Percentiles rank a stretch among this genome's conserved stretches.
phyloP scores from a whole-genome alignment of 2,797 vertebrate species.

The Coregonus ussuriensis region DNA sequence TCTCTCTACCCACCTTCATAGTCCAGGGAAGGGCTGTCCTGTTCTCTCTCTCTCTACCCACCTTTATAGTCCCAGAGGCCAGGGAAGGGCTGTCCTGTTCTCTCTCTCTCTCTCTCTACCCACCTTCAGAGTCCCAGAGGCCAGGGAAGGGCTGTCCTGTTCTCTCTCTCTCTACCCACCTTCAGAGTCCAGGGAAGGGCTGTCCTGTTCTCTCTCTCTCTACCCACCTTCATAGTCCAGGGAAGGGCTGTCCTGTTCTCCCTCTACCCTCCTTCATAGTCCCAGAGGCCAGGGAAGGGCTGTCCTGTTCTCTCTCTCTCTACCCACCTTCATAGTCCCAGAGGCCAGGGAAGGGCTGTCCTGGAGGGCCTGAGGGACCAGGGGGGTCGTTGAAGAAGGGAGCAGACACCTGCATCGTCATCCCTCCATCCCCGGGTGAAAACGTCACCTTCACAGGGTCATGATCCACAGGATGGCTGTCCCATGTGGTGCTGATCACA shows the following conservation, averaged over 20 bases:
- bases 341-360: conserved; percentile 81
- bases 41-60: too few relatives aligned
- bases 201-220: conserved; percentile 56
- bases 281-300: neutral
- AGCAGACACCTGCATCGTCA: conserved; percentile 80
- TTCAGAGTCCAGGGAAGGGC: conserved; percentile 86
- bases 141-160: neutral
- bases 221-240: too few relatives aligned
- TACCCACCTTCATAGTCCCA: conserved; percentile 91
- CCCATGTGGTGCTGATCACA: conserved; percentile 82
- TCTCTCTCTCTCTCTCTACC: too few relatives aligned
- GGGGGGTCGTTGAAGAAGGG: conserved; percentile 90
- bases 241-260: too few relatives aligned
- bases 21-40: too few relatives aligned
- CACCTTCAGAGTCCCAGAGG: neutral
- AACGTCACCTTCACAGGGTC: conserved; percentile 78
- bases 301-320: neutral
- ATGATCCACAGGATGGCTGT: conserved; percentile 80
- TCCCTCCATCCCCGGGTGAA: conserved; percentile 71
- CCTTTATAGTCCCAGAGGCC: too few relatives aligned
- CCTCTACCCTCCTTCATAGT: too few relatives aligned
- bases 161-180: conserved; percentile 66
- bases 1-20: conserved; percentile 64
- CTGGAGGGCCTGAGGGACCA: conserved; percentile 76
- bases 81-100: too few relatives aligned